These are phyloP conservation scores for Parazoanthus atlanticus DNA, from an alignment of 92 coral and sea anemone species.

Conservation along the genomic window DNA sequence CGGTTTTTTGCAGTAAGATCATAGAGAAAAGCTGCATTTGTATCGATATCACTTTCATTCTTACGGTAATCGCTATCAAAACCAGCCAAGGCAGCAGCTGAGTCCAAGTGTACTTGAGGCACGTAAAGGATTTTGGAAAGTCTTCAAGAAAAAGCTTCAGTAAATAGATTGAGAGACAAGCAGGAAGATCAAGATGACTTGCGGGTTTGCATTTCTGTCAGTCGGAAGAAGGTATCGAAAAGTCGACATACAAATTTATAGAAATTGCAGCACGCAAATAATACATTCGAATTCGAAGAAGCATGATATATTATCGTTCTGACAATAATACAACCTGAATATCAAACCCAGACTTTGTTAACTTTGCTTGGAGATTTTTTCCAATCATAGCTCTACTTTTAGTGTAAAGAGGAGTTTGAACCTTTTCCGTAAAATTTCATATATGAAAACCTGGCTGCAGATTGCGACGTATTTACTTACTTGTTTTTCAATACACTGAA, in stretches of 20 bases:
- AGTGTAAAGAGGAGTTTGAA: too few relatives aligned
- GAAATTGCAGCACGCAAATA: neutral
- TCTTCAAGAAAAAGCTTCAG: neutral
- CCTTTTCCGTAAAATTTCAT: too few relatives aligned
- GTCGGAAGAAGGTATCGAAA: neutral
- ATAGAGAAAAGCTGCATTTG: neutral
- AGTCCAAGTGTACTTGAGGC: neutral
- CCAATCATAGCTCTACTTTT: too few relatives aligned
- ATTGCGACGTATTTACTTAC: too few relatives aligned
- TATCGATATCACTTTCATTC: neutral
- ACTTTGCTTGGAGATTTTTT: neutral
- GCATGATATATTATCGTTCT: too few relatives aligned
- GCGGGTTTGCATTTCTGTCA: neutral
- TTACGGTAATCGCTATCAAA: neutral
- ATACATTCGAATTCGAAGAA: neutral
- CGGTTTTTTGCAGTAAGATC: neutral
- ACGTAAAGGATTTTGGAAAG: conserved; percentile 7
- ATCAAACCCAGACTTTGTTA: too few relatives aligned
- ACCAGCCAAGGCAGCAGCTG: neutral
- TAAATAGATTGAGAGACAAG: neutral
- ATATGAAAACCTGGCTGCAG: too few relatives aligned
- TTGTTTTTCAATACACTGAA: too few relatives aligned
- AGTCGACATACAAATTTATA: neutral
- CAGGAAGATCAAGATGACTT: neutral
- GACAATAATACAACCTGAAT: neutral